These are phyloP conservation scores for Eristalis pertinax DNA, from an alignment of 2,888 invertebrate genomes.

Conservation along the genomic window DNA sequence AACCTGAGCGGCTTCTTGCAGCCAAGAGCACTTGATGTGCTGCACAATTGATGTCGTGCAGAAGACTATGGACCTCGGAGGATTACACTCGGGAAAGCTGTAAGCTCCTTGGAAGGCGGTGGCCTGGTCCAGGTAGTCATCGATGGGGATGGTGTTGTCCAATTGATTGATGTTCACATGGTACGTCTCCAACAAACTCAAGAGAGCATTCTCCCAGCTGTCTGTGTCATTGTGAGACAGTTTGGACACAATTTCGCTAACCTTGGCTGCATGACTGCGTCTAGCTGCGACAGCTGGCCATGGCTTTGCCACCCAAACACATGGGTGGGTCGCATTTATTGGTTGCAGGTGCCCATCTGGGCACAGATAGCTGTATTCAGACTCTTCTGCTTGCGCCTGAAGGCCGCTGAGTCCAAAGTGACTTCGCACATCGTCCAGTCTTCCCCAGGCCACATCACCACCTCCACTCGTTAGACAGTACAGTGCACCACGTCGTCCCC, in stretches of 20 bases:
- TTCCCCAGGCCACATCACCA: conserved; percentile 92
- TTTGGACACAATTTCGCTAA: conserved; percentile 82
- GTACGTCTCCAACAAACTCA: conserved; percentile 85
- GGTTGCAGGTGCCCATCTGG: conserved; percentile 87
- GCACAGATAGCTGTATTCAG: conserved; percentile 88
- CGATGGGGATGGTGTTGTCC: conserved; percentile 84
- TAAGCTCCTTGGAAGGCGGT: conserved; percentile 85
- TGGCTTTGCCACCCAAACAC: conserved; percentile 90
- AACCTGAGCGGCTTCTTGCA: conserved; percentile 88
- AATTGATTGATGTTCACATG: conserved; percentile 83
- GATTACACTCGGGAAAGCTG: conserved; percentile 87
- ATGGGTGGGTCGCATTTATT: conserved; percentile 84
- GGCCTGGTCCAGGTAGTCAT: conserved; percentile 86
- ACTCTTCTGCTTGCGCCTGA: conserved; percentile 79
- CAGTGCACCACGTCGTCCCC: conserved; percentile 91
- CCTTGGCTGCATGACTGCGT: conserved; percentile 81
- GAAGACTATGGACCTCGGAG: conserved; percentile 85
- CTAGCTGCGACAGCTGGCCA: conserved; percentile 89
- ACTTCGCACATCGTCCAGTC: conserved; percentile 85
- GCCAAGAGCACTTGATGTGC: conserved; percentile 89
- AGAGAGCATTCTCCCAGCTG: conserved; percentile 84
- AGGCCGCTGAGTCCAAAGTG: conserved; percentile 85
- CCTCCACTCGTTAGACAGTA: conserved; percentile 89
- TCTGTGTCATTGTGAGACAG: conserved; percentile 79
- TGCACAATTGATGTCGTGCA: conserved; percentile 88